These are phyloP conservation scores for Dendronephthya gigantea DNA, from an alignment of 64 coral and sea anemone genomes.

Conservation along the genomic window DNA sequence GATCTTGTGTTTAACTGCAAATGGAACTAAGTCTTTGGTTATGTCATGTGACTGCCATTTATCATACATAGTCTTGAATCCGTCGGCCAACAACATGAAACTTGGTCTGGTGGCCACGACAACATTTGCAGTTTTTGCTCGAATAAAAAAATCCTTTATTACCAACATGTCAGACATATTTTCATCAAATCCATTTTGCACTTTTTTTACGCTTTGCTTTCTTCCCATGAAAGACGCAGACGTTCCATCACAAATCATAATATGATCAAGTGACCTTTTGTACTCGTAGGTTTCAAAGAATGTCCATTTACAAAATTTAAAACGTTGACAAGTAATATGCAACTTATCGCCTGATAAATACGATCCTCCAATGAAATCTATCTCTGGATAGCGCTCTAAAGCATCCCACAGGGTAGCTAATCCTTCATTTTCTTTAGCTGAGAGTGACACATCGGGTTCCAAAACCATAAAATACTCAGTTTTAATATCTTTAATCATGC, in stretches of 20 bases:
- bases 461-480: slow-evolving; percentile 2
- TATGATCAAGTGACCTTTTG: background rate
- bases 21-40: background rate
- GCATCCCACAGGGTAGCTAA: background rate
- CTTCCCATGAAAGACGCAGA: background rate
- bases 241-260: slow-evolving; percentile 2
- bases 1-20: background rate
- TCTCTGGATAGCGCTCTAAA: background rate
- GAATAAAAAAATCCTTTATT: background rate
- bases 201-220: background rate
- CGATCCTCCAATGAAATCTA: background rate
- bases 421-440: background rate
- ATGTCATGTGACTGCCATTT: background rate
- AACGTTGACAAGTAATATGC: background rate
- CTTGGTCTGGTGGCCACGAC: background rate
- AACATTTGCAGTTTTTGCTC: background rate
- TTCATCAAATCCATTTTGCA: background rate
- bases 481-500: background rate
- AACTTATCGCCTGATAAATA: background rate
- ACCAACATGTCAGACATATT: background rate
- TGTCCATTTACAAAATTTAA: background rate
- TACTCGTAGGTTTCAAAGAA: background rate
- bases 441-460: background rate
- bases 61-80: background rate
- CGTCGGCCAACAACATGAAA: background rate